Conservation (phyloP, 2,113 vertebrate species). For the Poeciliopsis prolifica region DNA sequence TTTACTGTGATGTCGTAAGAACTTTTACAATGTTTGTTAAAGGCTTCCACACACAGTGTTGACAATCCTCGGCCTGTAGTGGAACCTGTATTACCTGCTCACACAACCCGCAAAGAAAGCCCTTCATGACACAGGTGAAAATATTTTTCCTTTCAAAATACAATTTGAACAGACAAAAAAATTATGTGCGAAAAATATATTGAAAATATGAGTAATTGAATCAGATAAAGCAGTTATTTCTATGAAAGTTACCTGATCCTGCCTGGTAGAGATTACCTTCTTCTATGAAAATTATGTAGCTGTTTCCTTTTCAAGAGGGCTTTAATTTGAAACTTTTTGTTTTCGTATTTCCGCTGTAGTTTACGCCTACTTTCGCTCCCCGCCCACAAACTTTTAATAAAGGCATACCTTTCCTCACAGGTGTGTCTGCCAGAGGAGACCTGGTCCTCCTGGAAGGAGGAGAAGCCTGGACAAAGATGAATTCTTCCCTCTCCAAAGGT, state of each 20-base stretch:
- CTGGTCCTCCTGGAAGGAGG: constrained; percentile 9
- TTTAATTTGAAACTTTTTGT: constrained; percentile 53
- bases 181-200: background rate
- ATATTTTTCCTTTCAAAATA: constrained; percentile 40
- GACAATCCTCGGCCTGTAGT: background rate
- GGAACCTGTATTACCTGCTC: constrained; percentile 48
- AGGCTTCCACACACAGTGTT: background rate
- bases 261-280: background rate
- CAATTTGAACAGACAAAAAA: background rate
- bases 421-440: constrained; percentile 23
- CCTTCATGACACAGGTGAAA: background rate
- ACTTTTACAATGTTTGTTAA: no score
- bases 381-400: constrained; percentile 5
- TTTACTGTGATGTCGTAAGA: background rate
- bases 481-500: constrained; percentile 53
- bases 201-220: background rate
- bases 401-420: constrained; percentile 8
- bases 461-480: constrained; percentile 51
- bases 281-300: background rate
- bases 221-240: background rate
- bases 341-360: background rate
- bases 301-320: background rate
- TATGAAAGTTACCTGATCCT: background rate
- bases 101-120: background rate
- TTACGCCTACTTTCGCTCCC: background rate